Percentiles rank a stretch among this genome's conserved stretches.
Conservation (phyloP, 2,888 invertebrate species). For the Parelbella ahira region DNA sequence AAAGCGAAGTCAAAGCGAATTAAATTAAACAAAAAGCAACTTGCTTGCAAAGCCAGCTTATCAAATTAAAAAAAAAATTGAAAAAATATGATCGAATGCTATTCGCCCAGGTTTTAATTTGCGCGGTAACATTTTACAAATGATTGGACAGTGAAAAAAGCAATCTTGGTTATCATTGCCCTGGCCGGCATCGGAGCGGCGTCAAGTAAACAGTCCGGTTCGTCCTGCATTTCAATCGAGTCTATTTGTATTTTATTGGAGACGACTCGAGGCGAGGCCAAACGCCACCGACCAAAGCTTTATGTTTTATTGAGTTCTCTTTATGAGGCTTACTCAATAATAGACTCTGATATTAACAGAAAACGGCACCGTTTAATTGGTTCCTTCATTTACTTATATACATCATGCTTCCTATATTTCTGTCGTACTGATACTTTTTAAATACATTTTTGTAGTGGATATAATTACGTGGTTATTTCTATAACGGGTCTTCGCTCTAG, state of each 20-base stretch:
- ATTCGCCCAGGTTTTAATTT: slow-evolving; percentile 50
- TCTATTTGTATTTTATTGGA: slow-evolving; percentile 76
- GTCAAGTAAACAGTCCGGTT: slow-evolving; percentile 66
- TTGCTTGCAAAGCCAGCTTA: too few relatives aligned
- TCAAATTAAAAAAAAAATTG: too few relatives aligned
- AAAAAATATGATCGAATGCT: too few relatives aligned
- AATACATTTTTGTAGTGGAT: too few relatives aligned
- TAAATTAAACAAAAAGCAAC: too few relatives aligned
- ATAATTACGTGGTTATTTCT: too few relatives aligned
- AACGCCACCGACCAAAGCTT: slow-evolving; percentile 54
- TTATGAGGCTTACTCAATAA: slow-evolving; percentile 55
- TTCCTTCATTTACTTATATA: slow-evolving; percentile 37
- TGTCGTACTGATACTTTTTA: too few relatives aligned
- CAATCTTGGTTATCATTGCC: slow-evolving; percentile 69
- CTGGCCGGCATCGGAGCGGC: slow-evolving; percentile 49
- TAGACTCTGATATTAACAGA: slow-evolving; percentile 48
- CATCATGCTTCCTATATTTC: too few relatives aligned
- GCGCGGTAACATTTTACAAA: slow-evolving; percentile 64
- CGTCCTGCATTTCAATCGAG: slow-evolving; percentile 75
- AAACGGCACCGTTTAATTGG: slow-evolving; percentile 45
- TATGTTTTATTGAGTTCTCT: slow-evolving; percentile 66
- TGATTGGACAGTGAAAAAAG: slow-evolving; percentile 65
- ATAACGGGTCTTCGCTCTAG: too few relatives aligned
- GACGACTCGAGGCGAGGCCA: slow-evolving; percentile 49
- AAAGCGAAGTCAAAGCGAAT: too few relatives aligned